A percentile compares a stretch with the other conserved stretches of the same genome.
Evolutionary conservation across 2,888 invertebrate genomes (phyloP).

Genomic region (Seira sanloemensis): DNA sequence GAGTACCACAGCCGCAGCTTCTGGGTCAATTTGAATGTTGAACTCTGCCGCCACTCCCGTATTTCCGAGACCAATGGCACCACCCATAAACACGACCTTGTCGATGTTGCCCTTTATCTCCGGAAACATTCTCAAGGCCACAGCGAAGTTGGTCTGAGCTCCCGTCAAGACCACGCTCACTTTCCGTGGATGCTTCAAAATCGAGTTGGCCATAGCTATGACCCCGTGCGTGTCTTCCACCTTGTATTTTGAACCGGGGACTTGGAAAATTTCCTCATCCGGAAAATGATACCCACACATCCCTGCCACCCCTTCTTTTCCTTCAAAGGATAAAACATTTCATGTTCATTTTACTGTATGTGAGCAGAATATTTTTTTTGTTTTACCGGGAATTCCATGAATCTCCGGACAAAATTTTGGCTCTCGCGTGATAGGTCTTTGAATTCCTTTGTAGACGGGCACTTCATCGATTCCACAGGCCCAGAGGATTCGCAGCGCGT

Average conservation of each 20-base stretch:
- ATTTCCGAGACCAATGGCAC: slow-evolving; percentile 66
- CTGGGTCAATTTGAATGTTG: slow-evolving; percentile 67
- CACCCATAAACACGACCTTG: slow-evolving; percentile 66
- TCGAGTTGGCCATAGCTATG: slow-evolving; percentile 47
- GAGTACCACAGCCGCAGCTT: slow-evolving; percentile 59
- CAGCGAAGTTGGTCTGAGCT: slow-evolving; percentile 64
- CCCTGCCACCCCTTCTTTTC: slow-evolving; percentile 66
- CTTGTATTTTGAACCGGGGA: slow-evolving; percentile 1
- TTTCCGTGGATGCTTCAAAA: slow-evolving; percentile 33
- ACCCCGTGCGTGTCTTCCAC: slow-evolving; percentile 46
- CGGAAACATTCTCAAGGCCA: slow-evolving; percentile 63
- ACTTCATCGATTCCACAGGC: slow-evolving; percentile 61
- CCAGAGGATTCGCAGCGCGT: slow-evolving; percentile 63
- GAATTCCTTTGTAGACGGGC: slow-evolving; percentile 56
- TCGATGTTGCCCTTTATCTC: slow-evolving; percentile 57
- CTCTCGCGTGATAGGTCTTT: slow-evolving; percentile 45
- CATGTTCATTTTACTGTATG: too few species aligned
- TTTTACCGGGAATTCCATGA: slow-evolving; percentile 64
- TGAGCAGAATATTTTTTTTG: not conserved
- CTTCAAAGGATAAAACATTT: slow-evolving; percentile 38
- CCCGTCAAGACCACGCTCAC: slow-evolving; percentile 65
- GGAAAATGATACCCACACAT: slow-evolving; percentile 68
- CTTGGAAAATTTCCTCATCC: slow-evolving; percentile 55
- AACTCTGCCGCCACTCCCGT: slow-evolving; percentile 65
- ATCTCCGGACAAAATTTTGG: slow-evolving; percentile 67